Conservation (phyloP, 2,113 vertebrate genomes). For the Eubucco bourcierii region DNA sequence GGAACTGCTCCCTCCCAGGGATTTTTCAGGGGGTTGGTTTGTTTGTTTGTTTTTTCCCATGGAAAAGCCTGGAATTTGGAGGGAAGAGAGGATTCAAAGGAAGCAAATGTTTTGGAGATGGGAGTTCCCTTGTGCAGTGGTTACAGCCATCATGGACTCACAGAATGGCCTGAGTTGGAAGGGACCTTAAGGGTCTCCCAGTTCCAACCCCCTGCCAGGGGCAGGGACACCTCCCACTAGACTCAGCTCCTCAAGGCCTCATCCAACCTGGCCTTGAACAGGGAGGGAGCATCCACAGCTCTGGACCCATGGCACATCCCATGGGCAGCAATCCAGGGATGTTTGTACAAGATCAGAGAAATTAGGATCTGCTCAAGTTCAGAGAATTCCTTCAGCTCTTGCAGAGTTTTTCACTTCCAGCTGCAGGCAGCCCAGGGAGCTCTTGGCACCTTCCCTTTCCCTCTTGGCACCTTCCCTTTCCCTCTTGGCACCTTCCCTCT, state of each 20-base stretch:
- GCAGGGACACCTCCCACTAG: no score
- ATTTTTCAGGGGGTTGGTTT: background rate
- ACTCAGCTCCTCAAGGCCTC: no score
- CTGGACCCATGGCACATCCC: background rate
- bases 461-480: background rate
- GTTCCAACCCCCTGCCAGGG: no score
- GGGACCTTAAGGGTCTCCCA: no score
- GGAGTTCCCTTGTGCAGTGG: background rate
- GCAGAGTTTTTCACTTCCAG: background rate
- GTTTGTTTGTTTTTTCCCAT: background rate
- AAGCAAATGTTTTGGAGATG: background rate
- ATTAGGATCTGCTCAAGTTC: background rate
- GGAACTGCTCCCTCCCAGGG: background rate
- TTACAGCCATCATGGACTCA: background rate
- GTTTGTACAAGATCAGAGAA: background rate
- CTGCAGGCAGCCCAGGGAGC: background rate
- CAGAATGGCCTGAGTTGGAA: no score
- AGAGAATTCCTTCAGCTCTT: background rate
- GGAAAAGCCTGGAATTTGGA: background rate
- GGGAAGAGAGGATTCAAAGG: background rate
- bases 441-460: background rate
- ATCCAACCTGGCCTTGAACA: no score
- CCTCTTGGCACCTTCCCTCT: background rate
- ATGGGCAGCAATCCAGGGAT: background rate
- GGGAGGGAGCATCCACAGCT: background rate